Conservation (phyloP, 2,113 vertebrate genomes). For the Ivindomyrus marchei region DNA sequence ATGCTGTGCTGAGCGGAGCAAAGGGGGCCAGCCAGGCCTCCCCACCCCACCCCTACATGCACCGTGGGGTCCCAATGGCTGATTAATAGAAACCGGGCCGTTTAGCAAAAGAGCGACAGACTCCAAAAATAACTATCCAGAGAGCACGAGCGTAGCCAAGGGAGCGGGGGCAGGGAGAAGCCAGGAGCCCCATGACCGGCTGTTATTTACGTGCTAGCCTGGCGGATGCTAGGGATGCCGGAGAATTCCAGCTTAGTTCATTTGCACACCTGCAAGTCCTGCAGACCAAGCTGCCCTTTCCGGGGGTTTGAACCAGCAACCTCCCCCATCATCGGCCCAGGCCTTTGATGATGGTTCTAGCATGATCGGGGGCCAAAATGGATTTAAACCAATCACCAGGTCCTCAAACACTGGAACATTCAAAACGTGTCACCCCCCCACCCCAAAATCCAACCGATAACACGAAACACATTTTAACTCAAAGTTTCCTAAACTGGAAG, state of each 20-base stretch:
- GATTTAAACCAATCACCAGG: neutral
- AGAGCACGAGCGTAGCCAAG: conserved; percentile 20
- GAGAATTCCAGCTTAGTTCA: neutral
- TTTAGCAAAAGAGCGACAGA: conserved; percentile 49
- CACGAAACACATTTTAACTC: neutral
- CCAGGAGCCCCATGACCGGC: neutral
- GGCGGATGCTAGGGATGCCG: neutral
- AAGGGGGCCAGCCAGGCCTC: neutral
- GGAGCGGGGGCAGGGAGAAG: neutral
- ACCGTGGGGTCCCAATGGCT: conserved; percentile 64
- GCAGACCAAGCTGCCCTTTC: neutral
- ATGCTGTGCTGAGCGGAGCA: conserved; percentile 62
- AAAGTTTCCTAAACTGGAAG: neutral
- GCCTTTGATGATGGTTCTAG: neutral
- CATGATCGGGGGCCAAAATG: neutral
- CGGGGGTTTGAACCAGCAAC: neutral
- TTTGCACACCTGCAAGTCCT: neutral
- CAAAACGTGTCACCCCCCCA: neutral
- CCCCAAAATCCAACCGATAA: neutral
- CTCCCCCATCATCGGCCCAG: neutral
- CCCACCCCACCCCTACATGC: conserved; percentile 25
- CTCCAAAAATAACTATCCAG: conserved; percentile 71
- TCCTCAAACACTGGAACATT: neutral
- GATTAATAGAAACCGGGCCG: conserved; percentile 89
- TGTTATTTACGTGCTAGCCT: neutral